Evolutionary conservation across 1,140 invertebrate genomes (phyloP), one percentile per base, ranked within the genome.

Genomic region (Harpegnathos saltator): DNA sequence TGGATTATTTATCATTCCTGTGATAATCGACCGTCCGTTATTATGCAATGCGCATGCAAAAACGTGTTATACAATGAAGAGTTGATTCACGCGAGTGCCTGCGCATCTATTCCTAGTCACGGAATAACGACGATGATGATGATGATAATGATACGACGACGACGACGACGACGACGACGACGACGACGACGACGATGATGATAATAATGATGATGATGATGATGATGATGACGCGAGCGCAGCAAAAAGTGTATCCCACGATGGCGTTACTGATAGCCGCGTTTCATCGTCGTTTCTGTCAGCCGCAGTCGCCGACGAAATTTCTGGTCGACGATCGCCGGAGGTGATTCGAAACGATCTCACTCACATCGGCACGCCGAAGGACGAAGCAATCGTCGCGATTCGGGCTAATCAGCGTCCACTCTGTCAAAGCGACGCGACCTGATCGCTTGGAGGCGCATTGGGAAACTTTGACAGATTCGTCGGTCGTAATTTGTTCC

Each of bases 121-220:
- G n/a, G 24, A 17, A 66, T 54, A 24, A 66, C 14, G 62, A 38
- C 58, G 62, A 77, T 38, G 62, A 66, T n/a, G 62, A 38, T 66
- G 62, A 77, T 48, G 62, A 66, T 24, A 48, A 38, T 66, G 62
- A 77, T 38, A n/a, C n/a, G 62, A 66, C 14, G 48, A 38, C 66
- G 62, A 77, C 38, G 62, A 54, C n/a, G 62, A 38, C 54, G 62
- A 77, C 38, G 48, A 66, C n/a, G 62, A 38, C 66, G 62, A 77
- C 38, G 62, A 66, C n/a, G 62, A 38, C 66, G 48, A 77, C 38
- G 62, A 66, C n/a, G 62, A 38, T 77, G 62, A 77, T 59, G 62
- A 44, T 1, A 0, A 9, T 44, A 9, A 44, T 33, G 5, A 33
- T 33, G 29, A 33, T 33, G 5, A 33, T 33, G 29, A 33, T 33